These are phyloP conservation scores for Magallana gigas DNA, from an alignment of 1,140 invertebrate genomes.

Conservation along the genomic window DNA sequence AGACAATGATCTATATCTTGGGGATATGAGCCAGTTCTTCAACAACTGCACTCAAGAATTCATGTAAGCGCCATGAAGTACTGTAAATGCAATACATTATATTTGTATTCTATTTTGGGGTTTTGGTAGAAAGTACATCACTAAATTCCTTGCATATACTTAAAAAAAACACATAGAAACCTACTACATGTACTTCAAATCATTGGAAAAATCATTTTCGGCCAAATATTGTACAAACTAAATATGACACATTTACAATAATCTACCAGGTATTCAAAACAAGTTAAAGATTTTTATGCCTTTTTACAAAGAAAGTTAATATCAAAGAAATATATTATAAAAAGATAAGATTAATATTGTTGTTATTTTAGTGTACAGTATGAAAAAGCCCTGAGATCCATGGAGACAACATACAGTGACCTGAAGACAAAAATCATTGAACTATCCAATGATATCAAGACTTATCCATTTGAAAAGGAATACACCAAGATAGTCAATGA, in stretches of 20 bases:
- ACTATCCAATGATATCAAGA: constrained; percentile 53
- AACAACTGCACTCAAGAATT: constrained; percentile 55
- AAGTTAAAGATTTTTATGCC: too few species aligned
- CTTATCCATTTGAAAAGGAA: constrained; percentile 58
- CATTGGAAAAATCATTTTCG: not conserved
- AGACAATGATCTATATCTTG: constrained; percentile 69
- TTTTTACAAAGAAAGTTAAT: too few species aligned
- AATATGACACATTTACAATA: too few species aligned
- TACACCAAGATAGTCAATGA: constrained; percentile 57
- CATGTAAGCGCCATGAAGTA: constrained; percentile 62
- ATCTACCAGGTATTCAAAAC: too few species aligned
- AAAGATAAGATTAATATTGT: not conserved
- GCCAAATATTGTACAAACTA: too few species aligned
- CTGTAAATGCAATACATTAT: not conserved
- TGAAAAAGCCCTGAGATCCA: not conserved
- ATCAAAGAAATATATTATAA: too few species aligned
- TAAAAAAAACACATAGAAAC: too few species aligned
- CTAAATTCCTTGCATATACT: not conserved
- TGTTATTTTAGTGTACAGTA: constrained; percentile 43
- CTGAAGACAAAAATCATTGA: constrained; percentile 47
- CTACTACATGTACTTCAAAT: too few species aligned
- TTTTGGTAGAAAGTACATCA: not conserved
- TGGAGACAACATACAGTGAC: constrained; percentile 16
- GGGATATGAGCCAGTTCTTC: constrained; percentile 58
- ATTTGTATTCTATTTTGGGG: too few species aligned